Percentiles rank a stretch among this genome's conserved stretches.
These are phyloP conservation scores for Agrenia bidenticulata DNA, from an alignment of 2,888 invertebrate species.

Conservation along the genomic window DNA sequence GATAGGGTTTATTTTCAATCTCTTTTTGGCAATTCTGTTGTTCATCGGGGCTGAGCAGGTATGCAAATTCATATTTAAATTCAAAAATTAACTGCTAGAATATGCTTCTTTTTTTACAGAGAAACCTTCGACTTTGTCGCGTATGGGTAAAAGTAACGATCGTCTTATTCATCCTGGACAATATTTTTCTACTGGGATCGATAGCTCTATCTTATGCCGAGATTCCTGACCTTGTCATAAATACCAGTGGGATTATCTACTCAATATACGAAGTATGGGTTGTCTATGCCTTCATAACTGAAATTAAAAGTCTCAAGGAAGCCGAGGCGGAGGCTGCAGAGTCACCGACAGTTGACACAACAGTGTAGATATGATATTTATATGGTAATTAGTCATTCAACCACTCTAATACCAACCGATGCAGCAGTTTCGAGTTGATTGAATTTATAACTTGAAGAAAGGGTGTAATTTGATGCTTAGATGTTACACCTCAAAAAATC, in stretches of 20 bases:
- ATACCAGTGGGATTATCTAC: constrained; percentile 27
- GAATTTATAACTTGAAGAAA: too few species aligned
- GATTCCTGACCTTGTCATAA: constrained; percentile 35
- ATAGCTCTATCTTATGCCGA: constrained; percentile 20
- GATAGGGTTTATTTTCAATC: constrained; percentile 25
- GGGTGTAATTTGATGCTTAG: too few species aligned
- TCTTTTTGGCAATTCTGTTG: constrained; percentile 34
- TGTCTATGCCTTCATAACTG: constrained; percentile 34
- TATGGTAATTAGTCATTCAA: too few species aligned
- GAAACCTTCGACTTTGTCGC: constrained; percentile 24
- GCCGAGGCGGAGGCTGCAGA: constrained; percentile 1
- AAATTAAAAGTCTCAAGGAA: constrained; percentile 21
- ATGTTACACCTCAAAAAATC: too few species aligned
- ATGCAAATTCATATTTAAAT: too few species aligned
- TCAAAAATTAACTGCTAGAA: too few species aligned
- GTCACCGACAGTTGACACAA: too few species aligned
- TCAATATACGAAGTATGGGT: constrained; percentile 38
- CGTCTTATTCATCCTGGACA: constrained; percentile 26
- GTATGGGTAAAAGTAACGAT: constrained; percentile 35
- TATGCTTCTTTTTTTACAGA: constrained; percentile 15
- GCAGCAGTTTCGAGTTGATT: too few species aligned
- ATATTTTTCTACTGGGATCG: constrained; percentile 20
- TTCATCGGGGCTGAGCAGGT: constrained; percentile 39
- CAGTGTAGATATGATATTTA: too few species aligned
- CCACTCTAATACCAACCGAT: too few species aligned